phyloP scores from a whole-genome alignment of 2,113 vertebrate genomes.

The Thunnus thynnus region DNA sequence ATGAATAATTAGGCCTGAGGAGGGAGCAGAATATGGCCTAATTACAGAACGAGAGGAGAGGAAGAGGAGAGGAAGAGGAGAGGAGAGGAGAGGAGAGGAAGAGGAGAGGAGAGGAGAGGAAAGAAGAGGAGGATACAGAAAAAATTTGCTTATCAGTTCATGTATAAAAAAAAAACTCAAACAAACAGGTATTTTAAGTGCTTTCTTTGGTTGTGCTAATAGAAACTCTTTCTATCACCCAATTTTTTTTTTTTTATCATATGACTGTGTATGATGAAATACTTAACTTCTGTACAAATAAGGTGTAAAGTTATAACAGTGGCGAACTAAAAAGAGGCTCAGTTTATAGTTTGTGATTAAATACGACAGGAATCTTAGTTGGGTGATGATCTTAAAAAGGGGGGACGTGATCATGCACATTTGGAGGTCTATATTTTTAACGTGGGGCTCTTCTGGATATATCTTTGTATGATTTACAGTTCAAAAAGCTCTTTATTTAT shows the following conservation, averaged over 20 bases:
- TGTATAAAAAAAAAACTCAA: not conserved
- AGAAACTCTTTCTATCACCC: not conserved
- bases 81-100: not conserved
- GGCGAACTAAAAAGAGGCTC: too few relatives aligned
- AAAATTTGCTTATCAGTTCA: slow-evolving; percentile 1
- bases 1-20: slow-evolving; percentile 59
- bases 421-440: too few relatives aligned
- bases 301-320: too few relatives aligned
- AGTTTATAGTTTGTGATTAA: too few relatives aligned
- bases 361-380: too few relatives aligned
- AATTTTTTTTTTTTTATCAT: not conserved
- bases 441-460: too few relatives aligned
- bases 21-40: slow-evolving; percentile 53
- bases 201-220: not conserved
- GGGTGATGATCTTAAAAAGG: too few relatives aligned
- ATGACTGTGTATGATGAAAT: too few relatives aligned
- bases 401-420: too few relatives aligned
- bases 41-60: slow-evolving; percentile 39
- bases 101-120: slow-evolving; percentile 15
- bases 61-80: slow-evolving; percentile 13
- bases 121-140: not conserved
- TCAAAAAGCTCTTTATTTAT: too few relatives aligned
- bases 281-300: too few relatives aligned
- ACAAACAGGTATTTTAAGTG: slow-evolving; percentile 2
- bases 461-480: too few relatives aligned